A percentile compares a stretch with the other conserved stretches of the same genome.
Evolutionary conservation across 2,797 vertebrate species (phyloP).

Genomic region (Pantherophis vulpinus): DNA sequence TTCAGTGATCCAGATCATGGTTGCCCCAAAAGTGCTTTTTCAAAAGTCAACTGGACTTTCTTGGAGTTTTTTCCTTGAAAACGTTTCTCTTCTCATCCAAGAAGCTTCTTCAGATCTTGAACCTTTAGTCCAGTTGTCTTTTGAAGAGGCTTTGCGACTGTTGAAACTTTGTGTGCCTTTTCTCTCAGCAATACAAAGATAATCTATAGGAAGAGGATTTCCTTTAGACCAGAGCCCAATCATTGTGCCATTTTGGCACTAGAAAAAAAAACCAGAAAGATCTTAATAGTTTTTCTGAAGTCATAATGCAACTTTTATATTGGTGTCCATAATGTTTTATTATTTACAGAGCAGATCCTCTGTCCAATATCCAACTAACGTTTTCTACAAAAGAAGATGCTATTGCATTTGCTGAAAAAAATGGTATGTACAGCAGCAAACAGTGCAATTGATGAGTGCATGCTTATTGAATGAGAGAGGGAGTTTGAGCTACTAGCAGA

Average conservation of each 20-base stretch:
- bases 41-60: not conserved
- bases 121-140: not conserved
- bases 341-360: conserved; percentile 86
- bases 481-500: not conserved
- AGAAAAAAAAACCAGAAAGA: not conserved
- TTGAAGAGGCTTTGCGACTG: not conserved
- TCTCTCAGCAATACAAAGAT: not conserved
- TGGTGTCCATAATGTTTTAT: conserved; percentile 2
- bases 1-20: not conserved
- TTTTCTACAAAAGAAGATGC: conserved; percentile 93
- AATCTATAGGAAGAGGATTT: not conserved
- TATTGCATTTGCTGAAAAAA: conserved; percentile 93
- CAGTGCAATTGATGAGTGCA: not conserved
- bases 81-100: not conserved
- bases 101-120: not conserved
- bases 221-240: not conserved
- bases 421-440: conserved; percentile 75
- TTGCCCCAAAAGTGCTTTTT: not conserved
- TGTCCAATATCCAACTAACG: conserved; percentile 88
- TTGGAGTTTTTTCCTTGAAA: not conserved
- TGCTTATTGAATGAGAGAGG: not conserved
- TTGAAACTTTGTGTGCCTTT: not conserved
- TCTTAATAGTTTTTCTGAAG: not conserved
- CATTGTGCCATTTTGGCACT: not conserved
- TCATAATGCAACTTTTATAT: not conserved